Evolutionary conservation across 2,888 invertebrate genomes (phyloP).

Genomic region (Acronicta alni): DNA sequence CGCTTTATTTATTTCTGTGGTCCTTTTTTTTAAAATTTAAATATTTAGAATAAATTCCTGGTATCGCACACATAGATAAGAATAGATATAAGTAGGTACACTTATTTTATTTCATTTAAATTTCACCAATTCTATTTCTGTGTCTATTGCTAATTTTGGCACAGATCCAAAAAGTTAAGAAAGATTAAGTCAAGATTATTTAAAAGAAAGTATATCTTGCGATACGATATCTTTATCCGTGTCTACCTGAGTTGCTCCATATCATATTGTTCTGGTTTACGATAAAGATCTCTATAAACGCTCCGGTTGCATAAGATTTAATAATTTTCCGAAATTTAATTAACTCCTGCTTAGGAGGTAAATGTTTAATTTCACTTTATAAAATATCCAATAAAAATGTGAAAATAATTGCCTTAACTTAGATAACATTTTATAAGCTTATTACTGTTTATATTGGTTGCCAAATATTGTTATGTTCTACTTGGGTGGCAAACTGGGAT

Average conservation of each 20-base stretch:
- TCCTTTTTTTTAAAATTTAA: no score
- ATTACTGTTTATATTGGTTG: conserved; percentile 46
- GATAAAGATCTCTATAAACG: conserved; percentile 50
- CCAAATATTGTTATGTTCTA: conserved; percentile 33
- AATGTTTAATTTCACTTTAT: conserved; percentile 50
- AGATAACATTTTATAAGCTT: conserved; percentile 56
- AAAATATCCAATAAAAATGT: conserved; percentile 64
- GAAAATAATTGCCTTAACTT: conserved; percentile 64
- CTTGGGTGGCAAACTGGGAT: conserved; percentile 45
- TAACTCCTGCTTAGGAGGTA: conserved; percentile 57
- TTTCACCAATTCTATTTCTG: no score
- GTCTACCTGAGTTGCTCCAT: conserved; percentile 27
- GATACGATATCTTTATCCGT: conserved; percentile 33
- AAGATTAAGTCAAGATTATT: neutral
- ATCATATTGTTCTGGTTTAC: conserved; percentile 50
- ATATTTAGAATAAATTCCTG: no score
- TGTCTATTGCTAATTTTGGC: no score
- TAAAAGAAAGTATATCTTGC: conserved; percentile 32
- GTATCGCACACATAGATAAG: no score
- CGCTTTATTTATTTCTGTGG: no score
- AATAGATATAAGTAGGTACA: no score
- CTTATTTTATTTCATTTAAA: no score
- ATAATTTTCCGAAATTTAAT: conserved; percentile 54
- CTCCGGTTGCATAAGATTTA: conserved; percentile 47
- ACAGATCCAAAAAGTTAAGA: no score